These are phyloP conservation scores for Coccyzus lansbergi DNA, from an alignment of 2,797 vertebrate genomes.

Conservation along the genomic window DNA sequence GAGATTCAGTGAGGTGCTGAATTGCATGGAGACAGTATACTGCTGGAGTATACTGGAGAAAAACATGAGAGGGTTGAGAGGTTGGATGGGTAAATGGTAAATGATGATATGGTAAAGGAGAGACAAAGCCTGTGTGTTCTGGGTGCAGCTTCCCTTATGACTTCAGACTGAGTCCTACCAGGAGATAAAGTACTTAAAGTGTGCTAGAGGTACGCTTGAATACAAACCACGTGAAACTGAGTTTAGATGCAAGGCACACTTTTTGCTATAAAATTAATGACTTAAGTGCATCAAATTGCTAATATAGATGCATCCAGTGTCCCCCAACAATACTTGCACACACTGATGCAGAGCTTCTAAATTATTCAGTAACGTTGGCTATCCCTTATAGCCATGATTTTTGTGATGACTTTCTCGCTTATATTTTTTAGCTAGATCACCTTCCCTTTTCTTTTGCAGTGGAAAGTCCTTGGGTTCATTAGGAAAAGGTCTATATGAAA, in stretches of 20 bases:
- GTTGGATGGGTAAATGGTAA: not conserved
- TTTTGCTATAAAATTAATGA: not conserved
- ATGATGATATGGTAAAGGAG: not conserved
- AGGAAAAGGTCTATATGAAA: not conserved
- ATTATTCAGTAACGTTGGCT: not conserved
- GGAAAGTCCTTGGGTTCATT: not conserved
- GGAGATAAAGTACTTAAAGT: not conserved
- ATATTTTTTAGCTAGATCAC: not conserved
- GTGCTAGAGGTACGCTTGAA: not conserved
- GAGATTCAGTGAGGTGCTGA: not conserved
- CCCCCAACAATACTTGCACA: not conserved
- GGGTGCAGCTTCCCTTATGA: not conserved
- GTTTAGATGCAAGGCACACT: not conserved
- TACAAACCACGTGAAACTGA: fast-evolving
- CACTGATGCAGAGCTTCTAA: not conserved
- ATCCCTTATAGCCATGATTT: not conserved
- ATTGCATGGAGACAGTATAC: not conserved
- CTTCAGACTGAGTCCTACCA: not conserved
- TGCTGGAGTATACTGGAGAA: not conserved
- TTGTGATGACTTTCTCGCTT: not conserved
- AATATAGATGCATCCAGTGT: not conserved
- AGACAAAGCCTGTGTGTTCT: not conserved
- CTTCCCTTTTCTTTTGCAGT: not conserved
- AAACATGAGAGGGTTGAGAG: not conserved
- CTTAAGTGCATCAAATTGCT: not conserved